Evolutionary conservation across 2,797 vertebrate genomes (phyloP).

Genomic region (Premnoplex brunnescens): DNA sequence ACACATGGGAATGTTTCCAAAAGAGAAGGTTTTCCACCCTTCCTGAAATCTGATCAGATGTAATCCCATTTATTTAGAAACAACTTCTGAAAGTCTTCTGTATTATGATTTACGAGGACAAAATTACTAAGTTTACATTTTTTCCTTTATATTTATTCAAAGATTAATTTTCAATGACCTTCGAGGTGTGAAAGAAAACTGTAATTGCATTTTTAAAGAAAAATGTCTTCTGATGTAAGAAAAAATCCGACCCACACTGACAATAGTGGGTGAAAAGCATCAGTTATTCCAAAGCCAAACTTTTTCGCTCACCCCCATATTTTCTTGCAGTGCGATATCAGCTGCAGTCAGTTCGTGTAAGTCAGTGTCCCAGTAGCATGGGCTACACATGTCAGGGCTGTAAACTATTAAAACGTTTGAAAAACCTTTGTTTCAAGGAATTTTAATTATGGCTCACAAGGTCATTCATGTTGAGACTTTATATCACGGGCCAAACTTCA

Average conservation of each 20-base stretch:
- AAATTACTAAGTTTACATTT: background rate
- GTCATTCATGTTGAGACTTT: constrained; percentile 52
- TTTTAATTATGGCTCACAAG: constrained; percentile 55
- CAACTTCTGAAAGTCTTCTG: background rate
- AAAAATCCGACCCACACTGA: background rate
- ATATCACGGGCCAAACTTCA: constrained; percentile 43
- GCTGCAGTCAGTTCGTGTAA: background rate
- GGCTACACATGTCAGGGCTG: background rate
- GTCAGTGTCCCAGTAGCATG: background rate
- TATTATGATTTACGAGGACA: background rate
- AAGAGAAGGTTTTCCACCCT: background rate
- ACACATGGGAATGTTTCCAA: background rate
- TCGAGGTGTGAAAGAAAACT: background rate
- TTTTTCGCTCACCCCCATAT: fast-evolving
- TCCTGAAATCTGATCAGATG: background rate
- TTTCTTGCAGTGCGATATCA: background rate
- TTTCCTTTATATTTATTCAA: background rate
- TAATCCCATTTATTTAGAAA: background rate
- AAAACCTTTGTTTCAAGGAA: constrained; percentile 42
- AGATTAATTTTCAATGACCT: background rate
- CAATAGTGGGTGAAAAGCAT: background rate
- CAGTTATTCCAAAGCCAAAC: background rate
- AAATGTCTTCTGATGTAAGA: background rate
- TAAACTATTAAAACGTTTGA: constrained; percentile 34
- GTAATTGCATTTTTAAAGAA: background rate